Conservation (phyloP, 2,113 vertebrate genomes). For the Podarcis muralis region DNA sequence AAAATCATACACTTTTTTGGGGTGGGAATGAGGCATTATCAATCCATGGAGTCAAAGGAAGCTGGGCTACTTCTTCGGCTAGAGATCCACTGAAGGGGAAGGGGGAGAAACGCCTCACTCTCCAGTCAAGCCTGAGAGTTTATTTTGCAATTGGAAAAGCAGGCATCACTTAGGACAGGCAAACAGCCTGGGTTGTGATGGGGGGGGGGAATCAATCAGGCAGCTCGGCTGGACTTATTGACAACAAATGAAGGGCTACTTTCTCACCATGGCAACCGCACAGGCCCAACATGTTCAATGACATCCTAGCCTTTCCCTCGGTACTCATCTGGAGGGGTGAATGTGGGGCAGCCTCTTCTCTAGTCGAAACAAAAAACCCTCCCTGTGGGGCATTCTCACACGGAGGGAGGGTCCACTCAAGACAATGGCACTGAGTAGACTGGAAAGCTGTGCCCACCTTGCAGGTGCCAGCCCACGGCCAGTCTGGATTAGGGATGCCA, state of each 20-base stretch:
- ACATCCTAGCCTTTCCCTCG: neutral
- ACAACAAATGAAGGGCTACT: neutral
- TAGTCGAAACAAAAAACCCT: neutral
- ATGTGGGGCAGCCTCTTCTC: neutral
- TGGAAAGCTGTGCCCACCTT: neutral
- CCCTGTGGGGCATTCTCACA: too few relatives aligned
- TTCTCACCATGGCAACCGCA: constrained; percentile 12
- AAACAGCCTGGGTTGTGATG: neutral
- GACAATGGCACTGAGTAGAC: neutral
- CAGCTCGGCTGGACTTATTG: neutral
- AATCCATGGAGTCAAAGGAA: neutral
- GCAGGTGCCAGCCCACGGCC: neutral
- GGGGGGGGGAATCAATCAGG: neutral
- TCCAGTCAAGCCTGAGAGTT: neutral
- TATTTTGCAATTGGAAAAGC: neutral
- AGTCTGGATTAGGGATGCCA: too few relatives aligned
- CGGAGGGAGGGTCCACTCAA: neutral
- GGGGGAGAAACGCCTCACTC: neutral
- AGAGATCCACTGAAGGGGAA: neutral
- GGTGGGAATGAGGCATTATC: neutral
- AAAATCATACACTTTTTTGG: neutral
- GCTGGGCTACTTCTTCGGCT: neutral
- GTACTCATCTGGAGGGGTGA: neutral
- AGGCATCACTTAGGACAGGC: neutral
- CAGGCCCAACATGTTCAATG: neutral